Conservation (phyloP, 2,888 invertebrate genomes). For the Xestia sexstrigata region DNA sequence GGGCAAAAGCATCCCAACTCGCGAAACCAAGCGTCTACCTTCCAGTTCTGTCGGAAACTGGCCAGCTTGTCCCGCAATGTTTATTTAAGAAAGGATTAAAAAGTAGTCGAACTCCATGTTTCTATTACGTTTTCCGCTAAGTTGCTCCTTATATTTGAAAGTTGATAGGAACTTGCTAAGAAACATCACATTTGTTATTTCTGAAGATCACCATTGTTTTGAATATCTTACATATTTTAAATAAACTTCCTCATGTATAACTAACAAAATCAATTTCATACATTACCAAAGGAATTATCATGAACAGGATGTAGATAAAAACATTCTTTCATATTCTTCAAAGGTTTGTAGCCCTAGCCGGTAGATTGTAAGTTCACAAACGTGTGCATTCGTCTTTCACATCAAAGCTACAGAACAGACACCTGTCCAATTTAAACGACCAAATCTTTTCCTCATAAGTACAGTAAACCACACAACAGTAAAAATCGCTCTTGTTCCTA, state of each 20-base stretch:
- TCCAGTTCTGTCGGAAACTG: too few species aligned
- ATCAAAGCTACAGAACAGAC: conserved; percentile 46
- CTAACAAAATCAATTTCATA: neutral
- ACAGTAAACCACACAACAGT: neutral
- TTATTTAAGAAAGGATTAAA: too few species aligned
- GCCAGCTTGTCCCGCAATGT: too few species aligned
- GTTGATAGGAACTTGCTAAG: neutral
- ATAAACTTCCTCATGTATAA: neutral
- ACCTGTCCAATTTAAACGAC: conserved; percentile 22
- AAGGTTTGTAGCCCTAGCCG: neutral
- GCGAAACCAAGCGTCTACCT: too few species aligned
- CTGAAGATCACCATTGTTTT: neutral
- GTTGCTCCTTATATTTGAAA: neutral
- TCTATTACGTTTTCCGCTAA: too few species aligned
- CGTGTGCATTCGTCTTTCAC: conserved; percentile 33
- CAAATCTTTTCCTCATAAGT: conserved; percentile 24
- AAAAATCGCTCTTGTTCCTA: neutral
- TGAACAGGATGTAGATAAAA: neutral
- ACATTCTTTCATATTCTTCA: conserved; percentile 25
- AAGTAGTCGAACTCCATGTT: too few species aligned
- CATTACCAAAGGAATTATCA: neutral
- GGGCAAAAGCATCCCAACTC: too few species aligned
- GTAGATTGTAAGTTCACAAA: conserved; percentile 25
- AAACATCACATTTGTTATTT: neutral
- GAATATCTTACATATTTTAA: neutral